Percentiles rank a stretch among this genome's conserved stretches.
These are phyloP conservation scores for Cottoperca gobio DNA, from an alignment of 2,797 vertebrate genomes.

Conservation along the genomic window DNA sequence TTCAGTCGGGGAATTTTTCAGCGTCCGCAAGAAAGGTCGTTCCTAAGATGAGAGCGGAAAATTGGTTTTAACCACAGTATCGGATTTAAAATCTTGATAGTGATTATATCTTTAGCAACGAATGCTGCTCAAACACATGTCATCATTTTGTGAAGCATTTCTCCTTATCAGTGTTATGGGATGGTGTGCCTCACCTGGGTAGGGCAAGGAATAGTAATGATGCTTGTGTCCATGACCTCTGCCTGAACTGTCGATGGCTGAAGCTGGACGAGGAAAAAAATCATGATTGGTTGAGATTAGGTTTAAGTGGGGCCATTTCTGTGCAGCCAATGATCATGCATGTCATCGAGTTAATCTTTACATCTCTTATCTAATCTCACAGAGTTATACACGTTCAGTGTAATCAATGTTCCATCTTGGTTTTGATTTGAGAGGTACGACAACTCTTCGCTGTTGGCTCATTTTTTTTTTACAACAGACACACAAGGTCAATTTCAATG, in stretches of 20 bases:
- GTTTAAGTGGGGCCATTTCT: not conserved
- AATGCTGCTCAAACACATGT: not conserved
- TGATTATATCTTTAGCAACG: not conserved
- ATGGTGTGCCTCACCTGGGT: constrained; percentile 67
- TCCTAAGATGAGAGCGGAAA: constrained; percentile 62
- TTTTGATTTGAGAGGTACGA: constrained; percentile 17
- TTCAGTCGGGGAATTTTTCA: constrained; percentile 63
- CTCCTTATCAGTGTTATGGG: not conserved
- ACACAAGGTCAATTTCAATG: constrained; percentile 16
- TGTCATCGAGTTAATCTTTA: constrained; percentile 49
- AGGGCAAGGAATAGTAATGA: constrained; percentile 67
- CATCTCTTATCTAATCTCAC: constrained; percentile 67
- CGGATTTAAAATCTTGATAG: not conserved
- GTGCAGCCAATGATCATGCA: constrained; percentile 16
- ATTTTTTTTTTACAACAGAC: constrained; percentile 45
- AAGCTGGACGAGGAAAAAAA: constrained; percentile 66
- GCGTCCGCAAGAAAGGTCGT: constrained; percentile 79
- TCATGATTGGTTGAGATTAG: constrained; percentile 27
- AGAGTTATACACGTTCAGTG: constrained; percentile 4
- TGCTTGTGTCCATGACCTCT: constrained; percentile 41
- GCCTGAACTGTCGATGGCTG: constrained; percentile 63
- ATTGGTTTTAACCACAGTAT: not conserved
- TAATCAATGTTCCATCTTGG: constrained; percentile 24
- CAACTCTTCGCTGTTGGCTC: not conserved
- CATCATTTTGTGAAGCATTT: not conserved